A percentile compares a stretch with the other conserved stretches of the same genome.
Evolutionary conservation across 2,797 vertebrate species (phyloP).

Genomic region (Danio albolineatus): DNA sequence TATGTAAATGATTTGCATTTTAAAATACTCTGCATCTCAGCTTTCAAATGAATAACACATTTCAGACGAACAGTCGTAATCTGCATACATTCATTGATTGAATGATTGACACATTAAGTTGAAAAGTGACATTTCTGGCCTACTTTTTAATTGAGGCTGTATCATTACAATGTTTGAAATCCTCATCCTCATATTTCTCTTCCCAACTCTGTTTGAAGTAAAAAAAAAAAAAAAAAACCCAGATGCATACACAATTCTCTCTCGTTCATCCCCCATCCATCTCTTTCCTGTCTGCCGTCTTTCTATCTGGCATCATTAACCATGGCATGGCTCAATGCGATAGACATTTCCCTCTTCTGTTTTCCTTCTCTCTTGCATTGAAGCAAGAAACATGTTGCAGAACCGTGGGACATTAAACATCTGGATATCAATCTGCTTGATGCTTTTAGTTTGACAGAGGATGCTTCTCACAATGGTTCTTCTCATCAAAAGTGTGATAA

Average conservation of each 20-base stretch:
- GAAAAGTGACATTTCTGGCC: slow-evolving; percentile 13
- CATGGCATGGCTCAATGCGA: slow-evolving; percentile 48
- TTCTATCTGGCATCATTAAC: slow-evolving; percentile 52
- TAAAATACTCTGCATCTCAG: neutral
- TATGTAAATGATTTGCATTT: slow-evolving; percentile 1
- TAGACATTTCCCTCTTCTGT: slow-evolving; percentile 37
- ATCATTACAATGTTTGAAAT: neutral
- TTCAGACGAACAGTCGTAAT: neutral
- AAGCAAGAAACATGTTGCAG: slow-evolving; percentile 54
- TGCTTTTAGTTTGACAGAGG: slow-evolving; percentile 44
- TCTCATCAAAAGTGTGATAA: slow-evolving; percentile 39
- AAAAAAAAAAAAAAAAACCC: slow-evolving; percentile 40
- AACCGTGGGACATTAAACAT: slow-evolving; percentile 53
- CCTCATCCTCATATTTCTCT: neutral
- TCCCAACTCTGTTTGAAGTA: slow-evolving; percentile 42
- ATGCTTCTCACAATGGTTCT: slow-evolving; percentile 43
- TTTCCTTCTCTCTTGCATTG: slow-evolving; percentile 31
- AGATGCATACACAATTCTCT: slow-evolving; percentile 43
- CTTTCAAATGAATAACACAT: neutral
- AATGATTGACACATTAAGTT: neutral
- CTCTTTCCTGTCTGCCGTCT: slow-evolving; percentile 39
- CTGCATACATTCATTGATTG: slow-evolving; percentile 9
- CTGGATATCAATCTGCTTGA: slow-evolving; percentile 54
- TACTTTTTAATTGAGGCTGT: slow-evolving; percentile 30
- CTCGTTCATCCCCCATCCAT: slow-evolving; percentile 39